Conservation (phyloP, 2,888 invertebrate species). For the Sceliomorpha sp. region DNA sequence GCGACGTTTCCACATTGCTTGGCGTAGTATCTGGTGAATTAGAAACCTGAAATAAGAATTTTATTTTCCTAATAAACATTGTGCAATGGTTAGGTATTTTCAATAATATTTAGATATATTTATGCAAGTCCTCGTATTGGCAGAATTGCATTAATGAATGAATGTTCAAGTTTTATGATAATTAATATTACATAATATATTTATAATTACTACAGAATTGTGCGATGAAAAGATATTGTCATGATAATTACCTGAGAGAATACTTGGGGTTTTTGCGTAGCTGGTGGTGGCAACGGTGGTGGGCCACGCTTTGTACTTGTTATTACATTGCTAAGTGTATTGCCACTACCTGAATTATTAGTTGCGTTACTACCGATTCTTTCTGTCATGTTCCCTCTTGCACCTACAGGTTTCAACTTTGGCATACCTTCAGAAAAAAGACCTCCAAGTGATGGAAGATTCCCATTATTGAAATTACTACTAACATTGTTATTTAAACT, state of each 20-base stretch:
- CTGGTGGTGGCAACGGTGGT: conserved; percentile 89
- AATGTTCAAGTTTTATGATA: background rate
- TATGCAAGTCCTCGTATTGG: no score
- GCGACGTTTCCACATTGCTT: conserved; percentile 68
- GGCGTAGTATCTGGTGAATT: conserved; percentile 25
- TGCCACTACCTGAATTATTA: conserved; percentile 54
- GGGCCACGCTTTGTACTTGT: conserved; percentile 84
- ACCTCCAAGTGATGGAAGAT: conserved; percentile 83
- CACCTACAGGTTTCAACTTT: conserved; percentile 87
- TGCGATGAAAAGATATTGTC: no score
- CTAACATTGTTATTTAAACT: conserved; percentile 55
- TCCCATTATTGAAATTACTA: conserved; percentile 66
- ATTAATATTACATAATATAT: no score
- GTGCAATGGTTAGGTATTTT: background rate
- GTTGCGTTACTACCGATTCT: conserved; percentile 60
- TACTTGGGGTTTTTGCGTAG: conserved; percentile 84
- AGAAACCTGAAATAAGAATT: conserved; percentile 14
- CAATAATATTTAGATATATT: conserved; percentile 2
- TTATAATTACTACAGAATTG: no score
- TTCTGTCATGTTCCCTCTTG: conserved; percentile 69
- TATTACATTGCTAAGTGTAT: conserved; percentile 52
- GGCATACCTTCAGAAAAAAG: conserved; percentile 92
- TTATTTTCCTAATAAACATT: background rate
- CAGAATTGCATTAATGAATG: no score
- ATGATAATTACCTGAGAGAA: conserved; percentile 81